Conservation (phyloP, 1,140 invertebrate genomes). For the Arion vulgaris region DNA sequence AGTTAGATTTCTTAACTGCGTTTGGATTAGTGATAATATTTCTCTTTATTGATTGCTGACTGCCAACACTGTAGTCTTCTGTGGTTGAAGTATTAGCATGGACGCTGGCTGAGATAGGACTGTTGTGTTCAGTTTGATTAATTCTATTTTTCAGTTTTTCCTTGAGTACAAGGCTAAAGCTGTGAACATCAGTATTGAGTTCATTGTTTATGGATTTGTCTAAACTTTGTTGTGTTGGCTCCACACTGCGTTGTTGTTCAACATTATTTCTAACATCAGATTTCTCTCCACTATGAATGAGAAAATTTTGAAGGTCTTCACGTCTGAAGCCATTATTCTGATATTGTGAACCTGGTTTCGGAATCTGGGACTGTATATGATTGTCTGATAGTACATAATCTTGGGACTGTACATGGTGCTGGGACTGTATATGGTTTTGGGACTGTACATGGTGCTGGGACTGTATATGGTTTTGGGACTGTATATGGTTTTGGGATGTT, state of each 20-base stretch:
- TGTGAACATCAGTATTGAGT: background rate
- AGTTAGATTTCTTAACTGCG: constrained; percentile 2
- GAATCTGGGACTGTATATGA: no score
- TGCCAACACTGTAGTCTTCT: background rate
- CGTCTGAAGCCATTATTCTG: background rate
- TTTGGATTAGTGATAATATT: constrained; percentile 39
- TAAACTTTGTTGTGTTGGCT: no score
- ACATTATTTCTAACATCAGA: background rate
- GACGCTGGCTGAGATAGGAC: background rate
- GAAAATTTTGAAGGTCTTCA: constrained; percentile 25
- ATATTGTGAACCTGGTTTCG: background rate
- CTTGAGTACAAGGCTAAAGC: background rate
- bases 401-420: no score
- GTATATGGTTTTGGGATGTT: background rate
- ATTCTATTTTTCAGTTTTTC: constrained; percentile 1
- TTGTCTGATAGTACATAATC: no score
- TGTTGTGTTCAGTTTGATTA: background rate
- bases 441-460: background rate
- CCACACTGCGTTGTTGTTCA: no score
- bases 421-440: no score
- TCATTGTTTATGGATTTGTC: no score
- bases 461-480: background rate
- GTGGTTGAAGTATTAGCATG: background rate
- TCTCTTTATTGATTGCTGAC: constrained; percentile 15
- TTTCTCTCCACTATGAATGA: constrained; percentile 22